Conservation (phyloP, 2,888 invertebrate species). For the Coremacera marginata region DNA sequence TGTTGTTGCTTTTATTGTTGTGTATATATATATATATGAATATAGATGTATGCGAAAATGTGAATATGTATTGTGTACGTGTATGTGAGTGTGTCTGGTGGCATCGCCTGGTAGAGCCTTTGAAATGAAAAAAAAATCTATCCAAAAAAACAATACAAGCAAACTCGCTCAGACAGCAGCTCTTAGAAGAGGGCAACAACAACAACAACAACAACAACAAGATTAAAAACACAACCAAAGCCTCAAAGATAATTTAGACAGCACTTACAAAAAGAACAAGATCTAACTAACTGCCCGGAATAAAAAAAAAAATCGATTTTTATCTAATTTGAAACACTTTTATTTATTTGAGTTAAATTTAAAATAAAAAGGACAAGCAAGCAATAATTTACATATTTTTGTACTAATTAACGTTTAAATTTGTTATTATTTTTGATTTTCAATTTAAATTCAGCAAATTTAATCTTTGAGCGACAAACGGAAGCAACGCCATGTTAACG, state of each 20-base stretch:
- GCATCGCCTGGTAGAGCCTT: not conserved
- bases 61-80: not conserved
- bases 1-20: not conserved
- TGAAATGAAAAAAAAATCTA: not conserved
- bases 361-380: not conserved
- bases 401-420: too few species aligned
- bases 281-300: not conserved
- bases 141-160: not conserved
- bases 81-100: not conserved
- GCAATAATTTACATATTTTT: too few species aligned
- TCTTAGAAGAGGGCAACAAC: not conserved
- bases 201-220: not conserved
- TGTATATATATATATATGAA: not conserved
- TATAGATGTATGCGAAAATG: not conserved
- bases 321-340: not conserved
- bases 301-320: conserved; percentile 20
- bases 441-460: too few species aligned
- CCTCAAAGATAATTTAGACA: conserved; percentile 16
- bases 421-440: too few species aligned
- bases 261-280: conserved; percentile 19
- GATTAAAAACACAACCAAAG: not conserved
- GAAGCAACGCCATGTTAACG: not conserved
- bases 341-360: not conserved
- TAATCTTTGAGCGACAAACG: not conserved
- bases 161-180: conserved; percentile 11